Percentiles rank a stretch among this genome's conserved stretches.
Conservation (phyloP, 2,797 vertebrate species). For the Columba guinea region DNA sequence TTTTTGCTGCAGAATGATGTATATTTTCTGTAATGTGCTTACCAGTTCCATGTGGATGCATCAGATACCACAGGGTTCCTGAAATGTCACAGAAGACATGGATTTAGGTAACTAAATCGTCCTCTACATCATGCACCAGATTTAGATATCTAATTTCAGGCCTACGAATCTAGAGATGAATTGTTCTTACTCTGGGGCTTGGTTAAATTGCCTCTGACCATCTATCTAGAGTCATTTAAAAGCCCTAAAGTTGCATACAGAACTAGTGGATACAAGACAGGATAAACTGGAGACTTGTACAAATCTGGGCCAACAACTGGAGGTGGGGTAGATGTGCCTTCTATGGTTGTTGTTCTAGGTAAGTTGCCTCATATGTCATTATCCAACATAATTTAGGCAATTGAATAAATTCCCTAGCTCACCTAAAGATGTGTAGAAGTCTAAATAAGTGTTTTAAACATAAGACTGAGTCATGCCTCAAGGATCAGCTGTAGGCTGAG, state of each 20-base stretch:
- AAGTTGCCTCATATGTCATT: not conserved
- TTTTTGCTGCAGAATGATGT: not conserved
- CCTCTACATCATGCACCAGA: not conserved
- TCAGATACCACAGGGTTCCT: not conserved
- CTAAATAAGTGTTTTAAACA: not conserved
- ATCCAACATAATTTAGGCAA: not conserved
- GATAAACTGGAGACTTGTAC: not conserved
- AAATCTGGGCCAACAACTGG: not conserved
- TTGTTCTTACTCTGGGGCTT: fast-evolving
- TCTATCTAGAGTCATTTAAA: not conserved
- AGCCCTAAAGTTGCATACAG: not conserved
- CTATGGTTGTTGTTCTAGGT: not conserved
- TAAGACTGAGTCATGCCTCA: fast-evolving
- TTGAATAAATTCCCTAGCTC: not conserved
- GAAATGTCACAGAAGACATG: fast-evolving
- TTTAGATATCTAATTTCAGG: not conserved
- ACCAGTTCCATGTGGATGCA: not conserved
- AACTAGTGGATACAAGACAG: not conserved
- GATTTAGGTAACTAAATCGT: not conserved
- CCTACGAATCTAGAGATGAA: not conserved
- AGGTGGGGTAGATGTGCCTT: not conserved
- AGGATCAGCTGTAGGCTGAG: not conserved
- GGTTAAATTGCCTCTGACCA: not conserved
- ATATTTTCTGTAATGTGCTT: not conserved
- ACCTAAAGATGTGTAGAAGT: not conserved